Conservation (phyloP, 1,140 invertebrate species). For the Cheumatopsyche charites region DNA sequence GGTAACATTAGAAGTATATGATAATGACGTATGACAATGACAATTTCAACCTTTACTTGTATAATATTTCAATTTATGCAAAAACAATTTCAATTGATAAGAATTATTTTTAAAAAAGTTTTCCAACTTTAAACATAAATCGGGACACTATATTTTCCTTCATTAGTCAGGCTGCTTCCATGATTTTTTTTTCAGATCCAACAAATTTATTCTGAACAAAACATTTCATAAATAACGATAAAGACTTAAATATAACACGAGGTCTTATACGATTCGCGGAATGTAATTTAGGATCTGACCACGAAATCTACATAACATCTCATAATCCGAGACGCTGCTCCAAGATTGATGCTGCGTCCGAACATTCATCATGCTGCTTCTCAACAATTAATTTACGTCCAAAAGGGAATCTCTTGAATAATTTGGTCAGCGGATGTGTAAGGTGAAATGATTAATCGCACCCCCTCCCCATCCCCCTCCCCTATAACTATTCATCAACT, state of each 20-base stretch:
- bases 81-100: no score
- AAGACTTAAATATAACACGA: conserved; percentile 2
- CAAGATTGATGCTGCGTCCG: conserved; percentile 28
- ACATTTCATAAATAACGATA: no score
- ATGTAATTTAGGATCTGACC: conserved; percentile 23
- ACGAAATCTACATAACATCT: conserved; percentile 14
- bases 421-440: conserved; percentile 35
- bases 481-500: conserved; percentile 24
- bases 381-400: conserved; percentile 37
- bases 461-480: no score
- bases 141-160: no score
- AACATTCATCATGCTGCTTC: conserved; percentile 27
- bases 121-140: no score
- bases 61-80: no score
- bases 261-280: neutral
- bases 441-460: conserved; percentile 33
- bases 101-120: no score
- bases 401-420: conserved; percentile 36
- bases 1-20: no score
- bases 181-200: neutral
- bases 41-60: no score
- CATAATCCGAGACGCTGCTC: conserved; percentile 13
- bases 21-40: no score
- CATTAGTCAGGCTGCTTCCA: no score
- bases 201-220: no score